Evolutionary conservation across 2,888 invertebrate species (phyloP), one percentile per base, ranked within the genome.

Genomic region (Kuschelorhynchus macadamiae): DNA sequence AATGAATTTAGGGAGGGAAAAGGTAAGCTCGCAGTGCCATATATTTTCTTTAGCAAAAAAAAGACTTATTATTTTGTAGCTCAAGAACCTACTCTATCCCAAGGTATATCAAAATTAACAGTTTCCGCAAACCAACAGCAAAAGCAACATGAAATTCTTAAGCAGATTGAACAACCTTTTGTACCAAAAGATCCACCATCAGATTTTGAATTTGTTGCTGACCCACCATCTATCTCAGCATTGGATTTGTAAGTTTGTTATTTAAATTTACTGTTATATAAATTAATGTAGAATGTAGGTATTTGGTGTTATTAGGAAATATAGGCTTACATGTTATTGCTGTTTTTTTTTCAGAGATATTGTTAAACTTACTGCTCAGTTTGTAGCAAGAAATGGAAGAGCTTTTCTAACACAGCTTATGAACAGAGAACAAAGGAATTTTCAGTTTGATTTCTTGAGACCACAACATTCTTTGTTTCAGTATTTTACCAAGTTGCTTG

Each of bases 391-490:
- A 79, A 99, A 99, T 84, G 99, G 99, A 0, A 89, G 98, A 0
- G 97, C 98, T 80, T 99, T 99, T 83, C 86, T 99, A 14, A 98
- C 98, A 0, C 97, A 97, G 80, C 85, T 99, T 12, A 99, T 99
- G 98, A 98, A 97, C 81, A 90, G 97, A 16, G 99, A 99, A 80
- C 97, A 97, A 80, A 87, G 98, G 1, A 99, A 99, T 81, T 98
- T 95, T 78, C 98, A 98, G 83, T 99, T 99, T 86, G 99, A 99
- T 83, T 99, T 99, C 82, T 87, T 99, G 2, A 89, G 98, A 1
- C 99, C 99, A 0, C 98, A 99, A 79, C 99, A 99, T 85, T 97
- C 97, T 0, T 88, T 98, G 9, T 99, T 99, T 82, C 96, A 95
- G 79, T 99, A 99, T 84, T 99, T 99, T 81, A 98, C 98, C 0